phyloP scores from a whole-genome alignment of 2,797 vertebrate genomes.

The Allochrocebus solatus region DNA sequence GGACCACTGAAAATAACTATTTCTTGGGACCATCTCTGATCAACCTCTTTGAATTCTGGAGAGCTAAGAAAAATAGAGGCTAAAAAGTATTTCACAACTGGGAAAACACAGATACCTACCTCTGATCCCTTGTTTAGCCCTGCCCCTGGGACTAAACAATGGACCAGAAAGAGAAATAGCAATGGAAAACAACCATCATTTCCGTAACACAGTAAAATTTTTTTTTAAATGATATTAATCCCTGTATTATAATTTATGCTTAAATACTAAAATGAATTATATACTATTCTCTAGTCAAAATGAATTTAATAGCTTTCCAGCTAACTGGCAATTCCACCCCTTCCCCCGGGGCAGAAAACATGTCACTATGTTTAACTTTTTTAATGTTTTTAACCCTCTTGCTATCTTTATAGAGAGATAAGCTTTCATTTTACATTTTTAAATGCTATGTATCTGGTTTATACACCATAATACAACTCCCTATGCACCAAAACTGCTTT shows the following conservation, averaged over 20 bases:
- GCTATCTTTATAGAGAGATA: conserved; percentile 47
- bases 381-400: conserved; percentile 26
- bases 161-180: background rate
- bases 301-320: conserved; percentile 27
- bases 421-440: conserved; percentile 58
- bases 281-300: conserved; percentile 36
- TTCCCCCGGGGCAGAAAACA: background rate
- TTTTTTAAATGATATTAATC: conserved; percentile 12
- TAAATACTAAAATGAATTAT: conserved; percentile 46
- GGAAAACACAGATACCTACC: background rate
- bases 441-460: background rate
- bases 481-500: conserved; percentile 21
- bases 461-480: conserved; percentile 18
- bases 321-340: background rate
- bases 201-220: background rate
- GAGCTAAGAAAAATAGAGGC: background rate
- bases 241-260: conserved; percentile 19
- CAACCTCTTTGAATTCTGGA: background rate
- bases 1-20: background rate
- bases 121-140: background rate
- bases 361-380: conserved; percentile 28
- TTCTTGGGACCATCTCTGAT: background rate
- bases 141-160: background rate
- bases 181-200: background rate
- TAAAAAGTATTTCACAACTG: background rate